These are phyloP conservation scores for Drosophila melanocephala DNA, from an alignment of 2,888 invertebrate species.

Conservation along the genomic window DNA sequence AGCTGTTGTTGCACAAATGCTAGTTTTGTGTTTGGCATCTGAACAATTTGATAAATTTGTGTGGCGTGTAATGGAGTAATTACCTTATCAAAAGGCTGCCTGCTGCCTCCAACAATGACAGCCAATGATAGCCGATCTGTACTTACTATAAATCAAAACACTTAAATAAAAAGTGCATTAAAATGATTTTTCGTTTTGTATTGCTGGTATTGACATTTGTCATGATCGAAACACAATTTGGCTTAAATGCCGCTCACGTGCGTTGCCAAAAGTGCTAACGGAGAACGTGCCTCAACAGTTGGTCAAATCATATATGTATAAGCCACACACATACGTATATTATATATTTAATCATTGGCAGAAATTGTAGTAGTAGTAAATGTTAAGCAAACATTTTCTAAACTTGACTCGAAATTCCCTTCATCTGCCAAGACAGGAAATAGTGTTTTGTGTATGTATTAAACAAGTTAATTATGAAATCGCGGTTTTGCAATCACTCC, in stretches of 20 bases:
- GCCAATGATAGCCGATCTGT: constrained; percentile 26
- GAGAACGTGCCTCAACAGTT: constrained; percentile 59
- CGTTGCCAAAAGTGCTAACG: constrained; percentile 33
- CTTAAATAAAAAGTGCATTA: constrained; percentile 38
- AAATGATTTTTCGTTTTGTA: constrained; percentile 10
- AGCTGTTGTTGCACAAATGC: constrained; percentile 12
- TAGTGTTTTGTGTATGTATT: neutral
- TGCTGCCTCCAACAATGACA: constrained; percentile 34
- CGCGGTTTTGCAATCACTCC: constrained; percentile 8
- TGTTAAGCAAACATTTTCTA: neutral
- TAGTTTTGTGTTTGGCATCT: constrained; percentile 14
- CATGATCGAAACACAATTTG: constrained; percentile 53
- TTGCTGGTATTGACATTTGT: constrained; percentile 34
- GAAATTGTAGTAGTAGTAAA: neutral
- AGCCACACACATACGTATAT: constrained; percentile 1
- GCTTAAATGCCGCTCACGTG: constrained; percentile 53
- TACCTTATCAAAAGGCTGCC: constrained; percentile 50
- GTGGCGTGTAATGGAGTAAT: constrained; percentile 63
- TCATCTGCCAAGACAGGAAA: constrained; percentile 2
- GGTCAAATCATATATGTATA: constrained; percentile 14
- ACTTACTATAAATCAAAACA: constrained; percentile 35
- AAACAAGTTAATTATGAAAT: constrained; percentile 12
- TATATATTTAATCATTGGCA: neutral
- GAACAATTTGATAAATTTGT: constrained; percentile 42
- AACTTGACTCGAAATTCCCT: neutral